Conservation (phyloP, 2,888 invertebrate species). For the Acleris literana region DNA sequence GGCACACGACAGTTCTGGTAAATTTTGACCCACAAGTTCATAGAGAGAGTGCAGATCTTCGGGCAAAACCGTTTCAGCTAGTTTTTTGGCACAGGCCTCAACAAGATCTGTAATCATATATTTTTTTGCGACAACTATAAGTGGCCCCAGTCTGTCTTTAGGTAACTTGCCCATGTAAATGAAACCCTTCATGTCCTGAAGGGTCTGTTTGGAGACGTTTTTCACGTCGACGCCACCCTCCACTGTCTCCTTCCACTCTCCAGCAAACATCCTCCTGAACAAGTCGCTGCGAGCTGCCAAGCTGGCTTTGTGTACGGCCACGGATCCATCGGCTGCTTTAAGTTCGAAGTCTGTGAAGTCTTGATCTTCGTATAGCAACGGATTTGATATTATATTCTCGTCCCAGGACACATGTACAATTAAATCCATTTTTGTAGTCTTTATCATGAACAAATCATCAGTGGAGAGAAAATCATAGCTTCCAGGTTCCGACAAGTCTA, state of each 20-base stretch:
- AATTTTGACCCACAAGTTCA: background rate
- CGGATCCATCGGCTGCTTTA: background rate
- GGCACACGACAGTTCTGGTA: background rate
- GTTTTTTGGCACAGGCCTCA: background rate
- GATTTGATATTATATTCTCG: background rate
- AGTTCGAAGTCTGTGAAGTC: background rate
- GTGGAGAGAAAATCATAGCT: too few relatives aligned
- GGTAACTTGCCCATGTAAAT: background rate
- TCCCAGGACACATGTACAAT: background rate
- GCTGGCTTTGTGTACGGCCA: background rate
- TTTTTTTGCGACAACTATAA: background rate
- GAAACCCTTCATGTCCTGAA: background rate
- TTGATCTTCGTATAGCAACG: background rate
- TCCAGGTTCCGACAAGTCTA: too few relatives aligned
- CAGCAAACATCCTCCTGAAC: background rate
- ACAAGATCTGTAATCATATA: background rate
- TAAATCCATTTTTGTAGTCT: too few relatives aligned
- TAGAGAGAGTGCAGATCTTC: background rate
- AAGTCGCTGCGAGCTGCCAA: background rate
- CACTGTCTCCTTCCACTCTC: background rate
- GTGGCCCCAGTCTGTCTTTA: background rate
- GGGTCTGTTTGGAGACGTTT: background rate
- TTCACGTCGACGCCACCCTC: background rate
- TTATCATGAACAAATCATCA: too few relatives aligned
- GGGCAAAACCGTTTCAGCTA: background rate